Evolutionary conservation across 2,888 invertebrate species (phyloP).

Genomic region (Drosophila eohydei): DNA sequence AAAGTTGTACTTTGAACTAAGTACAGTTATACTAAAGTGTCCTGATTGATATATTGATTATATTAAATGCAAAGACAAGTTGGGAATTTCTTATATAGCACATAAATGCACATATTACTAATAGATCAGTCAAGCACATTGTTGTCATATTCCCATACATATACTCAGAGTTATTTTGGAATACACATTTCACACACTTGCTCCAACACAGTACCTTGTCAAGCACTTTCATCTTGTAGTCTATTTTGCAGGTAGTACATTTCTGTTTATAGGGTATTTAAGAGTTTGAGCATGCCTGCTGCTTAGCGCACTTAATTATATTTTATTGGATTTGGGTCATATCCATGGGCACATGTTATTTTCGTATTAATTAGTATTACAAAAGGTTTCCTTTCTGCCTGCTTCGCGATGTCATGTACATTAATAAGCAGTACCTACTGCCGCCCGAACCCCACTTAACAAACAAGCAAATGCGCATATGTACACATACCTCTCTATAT

Average conservation of each 20-base stretch:
- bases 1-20: too few species aligned
- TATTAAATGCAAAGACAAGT: too few species aligned
- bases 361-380: constrained; percentile 76
- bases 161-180: too few species aligned
- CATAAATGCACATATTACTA: too few species aligned
- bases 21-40: too few species aligned
- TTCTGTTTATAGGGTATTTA: constrained; percentile 2
- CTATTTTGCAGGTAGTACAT: not conserved
- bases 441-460: constrained; percentile 3
- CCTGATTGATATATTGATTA: too few species aligned
- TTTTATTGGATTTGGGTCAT: constrained; percentile 62
- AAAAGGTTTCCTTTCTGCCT: constrained; percentile 61
- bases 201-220: too few species aligned
- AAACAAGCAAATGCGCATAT: not conserved
- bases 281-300: not conserved
- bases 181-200: not conserved
- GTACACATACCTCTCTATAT: not conserved
- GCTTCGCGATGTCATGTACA: constrained; percentile 55
- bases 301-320: constrained; percentile 1
- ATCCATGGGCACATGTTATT: constrained; percentile 50
- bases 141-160: too few species aligned
- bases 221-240: not conserved
- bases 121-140: too few species aligned
- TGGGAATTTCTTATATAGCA: too few species aligned
- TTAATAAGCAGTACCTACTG: constrained; percentile 61